These are phyloP conservation scores for Oreohelix idahoensis DNA, from an alignment of 1,140 invertebrate species.

Conservation along the genomic window DNA sequence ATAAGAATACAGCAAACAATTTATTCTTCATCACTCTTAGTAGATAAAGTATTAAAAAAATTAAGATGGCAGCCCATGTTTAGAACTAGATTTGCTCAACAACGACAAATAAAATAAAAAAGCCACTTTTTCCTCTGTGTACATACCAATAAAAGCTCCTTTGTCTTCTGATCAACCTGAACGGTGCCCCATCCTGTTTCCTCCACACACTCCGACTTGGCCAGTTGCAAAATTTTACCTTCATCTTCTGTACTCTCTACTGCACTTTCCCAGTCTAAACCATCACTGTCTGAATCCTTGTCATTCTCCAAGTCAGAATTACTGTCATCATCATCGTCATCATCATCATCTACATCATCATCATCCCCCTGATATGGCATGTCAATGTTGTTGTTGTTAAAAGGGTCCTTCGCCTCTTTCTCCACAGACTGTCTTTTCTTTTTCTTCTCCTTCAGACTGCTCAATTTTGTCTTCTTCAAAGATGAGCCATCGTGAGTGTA, in stretches of 20 bases:
- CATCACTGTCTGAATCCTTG: conserved; percentile 36
- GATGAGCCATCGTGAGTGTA: conserved; percentile 64
- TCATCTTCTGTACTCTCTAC: conserved; percentile 40
- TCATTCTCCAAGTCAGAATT: conserved; percentile 46
- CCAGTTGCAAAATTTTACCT: conserved; percentile 41
- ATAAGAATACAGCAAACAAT: no score
- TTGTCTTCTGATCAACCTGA: conserved; percentile 61
- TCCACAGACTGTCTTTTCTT: conserved; percentile 37
- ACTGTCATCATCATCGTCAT: conserved; percentile 47
- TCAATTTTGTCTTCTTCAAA: conserved; percentile 47
- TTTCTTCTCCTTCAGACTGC: conserved; percentile 36
- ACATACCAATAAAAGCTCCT: conserved; percentile 60
- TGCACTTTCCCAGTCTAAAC: conserved; percentile 44
- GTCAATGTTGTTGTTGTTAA: conserved; percentile 2
- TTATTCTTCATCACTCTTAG: no score
- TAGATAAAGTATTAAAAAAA: no score
- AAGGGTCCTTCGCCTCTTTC: conserved; percentile 38
- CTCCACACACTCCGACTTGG: background rate
- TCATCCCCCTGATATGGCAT: conserved; percentile 4
- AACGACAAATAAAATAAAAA: no score
- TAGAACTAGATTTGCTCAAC: no score
- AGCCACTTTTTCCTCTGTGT: background rate
- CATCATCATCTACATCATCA: conserved; percentile 42
- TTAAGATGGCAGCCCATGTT: no score
- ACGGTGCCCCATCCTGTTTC: background rate